phyloP scores from a whole-genome alignment of 2,113 vertebrate species.

The Eolophus roseicapilla region DNA sequence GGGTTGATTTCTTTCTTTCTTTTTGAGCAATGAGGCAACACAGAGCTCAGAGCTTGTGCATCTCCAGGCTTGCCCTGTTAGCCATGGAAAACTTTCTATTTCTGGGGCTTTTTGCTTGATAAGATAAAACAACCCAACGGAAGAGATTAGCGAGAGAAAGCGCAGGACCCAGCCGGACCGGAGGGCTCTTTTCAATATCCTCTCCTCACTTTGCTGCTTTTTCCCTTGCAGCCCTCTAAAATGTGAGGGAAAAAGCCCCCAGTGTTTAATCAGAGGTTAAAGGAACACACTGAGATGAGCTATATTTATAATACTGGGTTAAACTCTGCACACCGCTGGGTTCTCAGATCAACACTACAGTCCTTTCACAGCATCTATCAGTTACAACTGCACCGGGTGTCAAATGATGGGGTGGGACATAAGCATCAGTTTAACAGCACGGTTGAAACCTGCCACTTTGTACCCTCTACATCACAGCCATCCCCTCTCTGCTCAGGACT shows the following conservation, averaged over 20 bases:
- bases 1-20: neutral
- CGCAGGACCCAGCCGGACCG: neutral
- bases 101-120: conserved; percentile 83
- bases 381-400: rapidly evolving
- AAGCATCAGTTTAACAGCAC: rapidly evolving
- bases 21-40: neutral
- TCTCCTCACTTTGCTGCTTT: neutral
- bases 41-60: neutral
- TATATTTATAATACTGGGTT: neutral
- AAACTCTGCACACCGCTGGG: neutral
- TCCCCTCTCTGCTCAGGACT: neutral
- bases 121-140: conserved; percentile 78
- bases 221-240: neutral
- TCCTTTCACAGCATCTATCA: neutral
- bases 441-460: neutral
- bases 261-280: neutral
- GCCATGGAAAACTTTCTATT: conserved; percentile 83
- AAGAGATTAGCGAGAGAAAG: conserved; percentile 68
- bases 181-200: neutral
- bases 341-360: neutral
- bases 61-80: conserved; percentile 26
- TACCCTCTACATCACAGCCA: rapidly evolving
- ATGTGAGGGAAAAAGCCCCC: neutral
- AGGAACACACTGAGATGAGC: neutral
- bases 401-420: rapidly evolving